Percentiles rank a stretch among this genome's conserved stretches.
Conservation (phyloP, 92 coral and sea anemone species). For the Blastomussa wellsi region DNA sequence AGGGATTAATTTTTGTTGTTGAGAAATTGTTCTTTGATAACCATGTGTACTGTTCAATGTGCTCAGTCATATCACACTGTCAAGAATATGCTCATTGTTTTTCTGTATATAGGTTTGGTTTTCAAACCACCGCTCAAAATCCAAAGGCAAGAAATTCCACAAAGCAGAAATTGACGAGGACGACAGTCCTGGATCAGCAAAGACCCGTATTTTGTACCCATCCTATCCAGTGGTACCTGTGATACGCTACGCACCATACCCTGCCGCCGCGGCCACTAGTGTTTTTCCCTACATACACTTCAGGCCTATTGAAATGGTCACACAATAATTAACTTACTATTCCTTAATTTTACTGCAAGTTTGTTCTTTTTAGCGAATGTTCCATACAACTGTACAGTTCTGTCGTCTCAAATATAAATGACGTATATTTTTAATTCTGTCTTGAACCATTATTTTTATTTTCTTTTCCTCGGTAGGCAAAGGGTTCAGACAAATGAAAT, state of each 20-base stretch:
- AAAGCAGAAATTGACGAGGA: constrained; percentile 28
- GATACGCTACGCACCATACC: constrained; percentile 62
- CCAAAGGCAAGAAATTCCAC: constrained; percentile 51
- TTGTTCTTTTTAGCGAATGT: not conserved
- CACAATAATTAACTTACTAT: not conserved
- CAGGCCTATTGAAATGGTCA: constrained; percentile 32
- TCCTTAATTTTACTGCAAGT: not conserved
- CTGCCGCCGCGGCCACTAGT: constrained; percentile 8
- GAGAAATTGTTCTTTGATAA: not conserved
- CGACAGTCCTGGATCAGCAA: constrained; percentile 9
- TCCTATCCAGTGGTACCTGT: constrained; percentile 49
- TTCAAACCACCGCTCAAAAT: constrained; percentile 85
- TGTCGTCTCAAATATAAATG: not conserved
- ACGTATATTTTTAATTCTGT: not conserved
- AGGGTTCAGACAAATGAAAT: not conserved
- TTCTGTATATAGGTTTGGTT: constrained; percentile 74
- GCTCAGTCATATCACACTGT: not conserved
- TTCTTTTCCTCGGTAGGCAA: no score
- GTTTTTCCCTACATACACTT: constrained; percentile 18
- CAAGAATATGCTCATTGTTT: not conserved
- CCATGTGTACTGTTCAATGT: not conserved
- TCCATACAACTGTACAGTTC: not conserved
- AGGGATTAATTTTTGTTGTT: not conserved
- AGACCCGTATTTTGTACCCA: constrained; percentile 45
- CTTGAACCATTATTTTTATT: no score